A percentile compares a stretch with the other conserved stretches of the same genome.
Conservation (phyloP, 2,888 invertebrate species). For the Sphaerophoria taeniata region DNA sequence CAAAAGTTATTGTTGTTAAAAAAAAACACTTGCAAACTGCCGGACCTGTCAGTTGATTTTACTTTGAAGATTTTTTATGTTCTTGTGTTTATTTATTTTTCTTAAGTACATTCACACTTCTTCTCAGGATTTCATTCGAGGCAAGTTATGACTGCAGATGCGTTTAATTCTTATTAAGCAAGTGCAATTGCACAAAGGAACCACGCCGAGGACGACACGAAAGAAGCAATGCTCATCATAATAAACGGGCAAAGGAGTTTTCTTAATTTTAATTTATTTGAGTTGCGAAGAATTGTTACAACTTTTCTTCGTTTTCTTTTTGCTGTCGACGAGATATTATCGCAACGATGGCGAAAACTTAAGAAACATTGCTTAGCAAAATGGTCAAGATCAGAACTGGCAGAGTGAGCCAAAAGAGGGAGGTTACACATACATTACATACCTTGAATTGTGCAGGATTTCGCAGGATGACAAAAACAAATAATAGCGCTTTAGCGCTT, state of each 20-base stretch:
- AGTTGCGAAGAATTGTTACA: constrained; percentile 59
- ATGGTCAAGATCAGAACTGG: constrained; percentile 37
- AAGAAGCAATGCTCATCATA: background rate
- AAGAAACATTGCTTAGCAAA: constrained; percentile 35
- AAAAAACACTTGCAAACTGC: constrained; percentile 48
- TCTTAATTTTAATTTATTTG: constrained; percentile 73
- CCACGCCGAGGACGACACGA: background rate
- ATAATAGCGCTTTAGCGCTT: background rate
- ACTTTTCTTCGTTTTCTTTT: constrained; percentile 22
- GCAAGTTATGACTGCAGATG: constrained; percentile 70
- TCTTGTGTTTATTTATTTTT: constrained; percentile 32
- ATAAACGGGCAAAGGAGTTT: constrained; percentile 16
- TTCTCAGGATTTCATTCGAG: background rate
- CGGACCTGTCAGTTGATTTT: constrained; percentile 70
- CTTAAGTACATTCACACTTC: constrained; percentile 71
- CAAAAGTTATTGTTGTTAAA: constrained; percentile 68
- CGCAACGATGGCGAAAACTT: constrained; percentile 7
- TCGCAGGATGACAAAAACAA: background rate
- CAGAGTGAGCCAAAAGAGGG: background rate
- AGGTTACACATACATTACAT: constrained; percentile 3
- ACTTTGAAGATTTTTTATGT: constrained; percentile 58
- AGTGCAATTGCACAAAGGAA: constrained; percentile 26
- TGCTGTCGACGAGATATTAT: background rate
- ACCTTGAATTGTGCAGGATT: constrained; percentile 14
- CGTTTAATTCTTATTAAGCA: constrained; percentile 58